Conservation (phyloP, 2,888 invertebrate species). For the Dryocosmus kuriphilus region DNA sequence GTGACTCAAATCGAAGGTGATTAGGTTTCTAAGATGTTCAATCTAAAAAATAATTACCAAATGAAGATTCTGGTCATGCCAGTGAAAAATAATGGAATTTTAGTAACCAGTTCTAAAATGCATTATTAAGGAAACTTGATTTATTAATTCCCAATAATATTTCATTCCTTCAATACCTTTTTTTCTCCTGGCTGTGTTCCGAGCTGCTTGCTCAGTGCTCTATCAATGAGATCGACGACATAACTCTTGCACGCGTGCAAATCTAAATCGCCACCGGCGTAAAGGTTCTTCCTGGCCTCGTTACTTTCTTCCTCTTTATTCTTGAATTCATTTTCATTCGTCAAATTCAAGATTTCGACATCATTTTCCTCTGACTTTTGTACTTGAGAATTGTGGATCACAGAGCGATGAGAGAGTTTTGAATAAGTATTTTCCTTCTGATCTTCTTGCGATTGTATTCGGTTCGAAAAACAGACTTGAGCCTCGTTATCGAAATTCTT, state of each 20-base stretch:
- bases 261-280: constrained; percentile 72
- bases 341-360: constrained; percentile 7
- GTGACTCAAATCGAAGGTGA: no score
- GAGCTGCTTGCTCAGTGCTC: constrained; percentile 77
- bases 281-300: constrained; percentile 22
- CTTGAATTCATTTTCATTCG: constrained; percentile 11
- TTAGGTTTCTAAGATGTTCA: no score
- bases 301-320: constrained; percentile 41
- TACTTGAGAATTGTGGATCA: background rate
- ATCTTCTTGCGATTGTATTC: constrained; percentile 35
- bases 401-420: background rate
- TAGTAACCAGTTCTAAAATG: no score
- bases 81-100: no score
- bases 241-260: constrained; percentile 77
- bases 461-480: constrained; percentile 27
- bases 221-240: constrained; percentile 78
- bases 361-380: constrained; percentile 31
- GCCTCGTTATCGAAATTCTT: constrained; percentile 27
- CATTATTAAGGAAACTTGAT: no score
- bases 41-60: no score
- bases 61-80: no score
- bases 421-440: constrained; percentile 27
- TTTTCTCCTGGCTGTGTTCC: constrained; percentile 66
- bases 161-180: constrained; percentile 50
- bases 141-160: background rate